A percentile compares a stretch with the other conserved stretches of the same genome.
Conservation (phyloP, 2,888 invertebrate genomes). For the Agrotis exclamationis region DNA sequence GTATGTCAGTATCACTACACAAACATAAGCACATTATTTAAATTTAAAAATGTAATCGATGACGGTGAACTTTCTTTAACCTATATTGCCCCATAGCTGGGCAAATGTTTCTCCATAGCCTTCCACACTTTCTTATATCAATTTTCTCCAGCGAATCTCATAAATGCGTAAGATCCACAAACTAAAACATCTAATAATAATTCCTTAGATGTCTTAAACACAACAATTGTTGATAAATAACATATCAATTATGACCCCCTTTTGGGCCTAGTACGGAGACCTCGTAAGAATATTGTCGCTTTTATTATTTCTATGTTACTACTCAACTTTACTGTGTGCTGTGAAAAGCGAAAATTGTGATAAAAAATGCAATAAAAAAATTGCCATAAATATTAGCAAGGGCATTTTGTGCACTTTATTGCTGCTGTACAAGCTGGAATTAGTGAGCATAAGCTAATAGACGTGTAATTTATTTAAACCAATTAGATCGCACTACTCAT, state of each 20-base stretch:
- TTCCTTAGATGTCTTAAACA: constrained; percentile 29
- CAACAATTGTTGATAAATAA: constrained; percentile 65
- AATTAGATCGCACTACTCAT: background rate
- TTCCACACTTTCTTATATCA: too few species aligned
- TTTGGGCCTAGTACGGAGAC: constrained; percentile 50
- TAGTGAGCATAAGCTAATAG: background rate
- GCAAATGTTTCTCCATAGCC: too few species aligned
- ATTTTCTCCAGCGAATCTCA: too few species aligned
- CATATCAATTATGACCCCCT: constrained; percentile 72
- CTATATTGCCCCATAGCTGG: too few species aligned
- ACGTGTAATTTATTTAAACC: background rate
- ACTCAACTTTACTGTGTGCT: constrained; percentile 26
- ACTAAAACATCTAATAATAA: background rate
- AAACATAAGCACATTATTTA: too few species aligned
- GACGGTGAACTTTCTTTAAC: too few species aligned
- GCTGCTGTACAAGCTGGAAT: background rate
- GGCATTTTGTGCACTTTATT: background rate
- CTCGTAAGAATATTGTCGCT: constrained; percentile 51
- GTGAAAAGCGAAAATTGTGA: constrained; percentile 20
- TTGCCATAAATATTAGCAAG: background rate
- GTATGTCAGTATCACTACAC: too few species aligned
- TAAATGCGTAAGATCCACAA: too few species aligned
- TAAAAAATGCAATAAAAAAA: too few species aligned
- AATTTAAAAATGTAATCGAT: too few species aligned
- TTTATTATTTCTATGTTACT: constrained; percentile 43